These are phyloP conservation scores for Pteromalus puparum DNA, from an alignment of 1,140 invertebrate species.

Conservation along the genomic window DNA sequence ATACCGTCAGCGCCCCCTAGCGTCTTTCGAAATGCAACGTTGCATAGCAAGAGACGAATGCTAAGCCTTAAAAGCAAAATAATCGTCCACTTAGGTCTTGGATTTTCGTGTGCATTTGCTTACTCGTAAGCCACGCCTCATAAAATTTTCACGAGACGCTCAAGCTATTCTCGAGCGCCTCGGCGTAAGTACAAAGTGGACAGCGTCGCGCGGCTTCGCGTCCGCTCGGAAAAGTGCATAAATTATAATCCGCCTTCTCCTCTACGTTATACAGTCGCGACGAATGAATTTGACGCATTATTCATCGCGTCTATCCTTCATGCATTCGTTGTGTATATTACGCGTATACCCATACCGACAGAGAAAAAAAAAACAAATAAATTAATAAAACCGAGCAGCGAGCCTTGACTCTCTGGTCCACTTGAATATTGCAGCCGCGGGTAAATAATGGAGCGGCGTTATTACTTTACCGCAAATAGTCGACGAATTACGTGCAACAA, in stretches of 20 bases:
- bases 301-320: too few relatives aligned
- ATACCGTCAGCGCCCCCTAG: not conserved
- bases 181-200: not conserved
- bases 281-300: not conserved
- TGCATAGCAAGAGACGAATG: not conserved
- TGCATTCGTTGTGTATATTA: too few relatives aligned
- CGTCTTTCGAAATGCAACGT: not conserved
- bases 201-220: not conserved
- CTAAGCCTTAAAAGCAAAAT: not conserved
- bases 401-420: conserved; percentile 41
- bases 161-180: not conserved
- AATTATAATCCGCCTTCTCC: not conserved
- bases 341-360: too few relatives aligned
- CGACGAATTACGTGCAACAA: not conserved
- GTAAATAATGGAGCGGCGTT: conserved; percentile 26
- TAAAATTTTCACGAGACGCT: not conserved
- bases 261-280: not conserved
- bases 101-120: not conserved
- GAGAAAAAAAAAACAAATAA: conserved; percentile 17
- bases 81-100: not conserved
- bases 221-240: not conserved
- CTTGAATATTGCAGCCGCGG: not conserved
- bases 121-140: conserved; percentile 9
- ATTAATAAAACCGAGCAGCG: not conserved
- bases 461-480: not conserved